A percentile compares a stretch with the other conserved stretches of the same genome.
Conservation (phyloP, 2,888 invertebrate genomes). For the Acanthococcus lagerstroemiae region DNA sequence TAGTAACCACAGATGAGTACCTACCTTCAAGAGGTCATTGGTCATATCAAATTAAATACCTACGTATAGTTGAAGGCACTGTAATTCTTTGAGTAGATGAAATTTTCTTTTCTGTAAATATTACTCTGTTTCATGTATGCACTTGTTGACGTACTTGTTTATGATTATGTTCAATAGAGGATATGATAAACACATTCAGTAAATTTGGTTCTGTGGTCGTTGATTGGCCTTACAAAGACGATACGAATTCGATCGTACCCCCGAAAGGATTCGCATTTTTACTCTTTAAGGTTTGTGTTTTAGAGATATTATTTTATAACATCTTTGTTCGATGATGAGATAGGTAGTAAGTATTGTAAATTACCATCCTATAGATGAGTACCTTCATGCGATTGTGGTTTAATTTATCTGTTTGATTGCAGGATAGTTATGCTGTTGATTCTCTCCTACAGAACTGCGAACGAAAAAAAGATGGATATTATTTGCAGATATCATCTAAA, state of each 20-base stretch:
- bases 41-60: too few species aligned
- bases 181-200: slow-evolving; percentile 4
- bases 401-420: neutral
- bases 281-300: slow-evolving; percentile 2
- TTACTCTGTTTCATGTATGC: too few species aligned
- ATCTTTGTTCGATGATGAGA: neutral
- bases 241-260: slow-evolving; percentile 1
- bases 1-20: too few species aligned
- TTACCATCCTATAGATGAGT: too few species aligned
- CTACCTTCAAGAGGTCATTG: too few species aligned
- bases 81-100: too few species aligned
- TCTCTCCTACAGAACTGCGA: slow-evolving; percentile 1
- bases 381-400: neutral
- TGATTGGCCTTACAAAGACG: slow-evolving; percentile 27
- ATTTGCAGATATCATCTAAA: neutral
- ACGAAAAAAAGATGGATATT: slow-evolving; percentile 2
- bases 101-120: too few species aligned
- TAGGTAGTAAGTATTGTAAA: too few species aligned
- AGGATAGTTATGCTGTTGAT: slow-evolving; percentile 11
- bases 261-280: slow-evolving; percentile 23
- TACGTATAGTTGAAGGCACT: too few species aligned
- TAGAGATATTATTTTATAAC: neutral
- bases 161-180: too few species aligned
- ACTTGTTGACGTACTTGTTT: too few species aligned
- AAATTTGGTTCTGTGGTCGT: slow-evolving; percentile 14